Evolutionary conservation across 2,797 vertebrate genomes (phyloP).

Genomic region (Chelon auratus): DNA sequence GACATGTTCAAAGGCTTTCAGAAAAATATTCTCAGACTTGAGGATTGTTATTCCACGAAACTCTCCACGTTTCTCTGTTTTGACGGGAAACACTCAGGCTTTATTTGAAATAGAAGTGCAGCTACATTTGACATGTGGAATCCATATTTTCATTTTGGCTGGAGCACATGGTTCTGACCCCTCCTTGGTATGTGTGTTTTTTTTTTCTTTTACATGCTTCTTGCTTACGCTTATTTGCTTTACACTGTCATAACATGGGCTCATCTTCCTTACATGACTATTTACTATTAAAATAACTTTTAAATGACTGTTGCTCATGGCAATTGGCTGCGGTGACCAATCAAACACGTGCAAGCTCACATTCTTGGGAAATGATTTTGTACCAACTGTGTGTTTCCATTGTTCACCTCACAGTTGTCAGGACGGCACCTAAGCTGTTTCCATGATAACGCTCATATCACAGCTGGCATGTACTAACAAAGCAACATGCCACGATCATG

Average conservation of each 20-base stretch:
- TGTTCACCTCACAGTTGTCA: slow-evolving; percentile 12
- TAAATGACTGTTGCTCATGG: too few species aligned
- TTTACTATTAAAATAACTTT: too few species aligned
- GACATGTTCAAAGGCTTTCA: slow-evolving; percentile 36
- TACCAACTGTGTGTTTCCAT: neutral
- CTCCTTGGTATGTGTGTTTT: slow-evolving; percentile 2
- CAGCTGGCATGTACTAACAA: neutral
- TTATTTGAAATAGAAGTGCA: slow-evolving; percentile 24
- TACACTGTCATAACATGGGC: slow-evolving; percentile 17
- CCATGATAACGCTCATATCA: neutral
- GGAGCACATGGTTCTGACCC: neutral
- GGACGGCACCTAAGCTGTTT: neutral
- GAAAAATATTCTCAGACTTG: slow-evolving; percentile 42
- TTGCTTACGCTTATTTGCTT: slow-evolving; percentile 28
- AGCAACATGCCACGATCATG: neutral
- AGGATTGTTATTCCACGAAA: slow-evolving; percentile 23
- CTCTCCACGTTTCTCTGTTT: slow-evolving; percentile 25
- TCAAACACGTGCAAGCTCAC: neutral
- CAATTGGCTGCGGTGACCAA: neutral
- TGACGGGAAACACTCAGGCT: slow-evolving; percentile 45
- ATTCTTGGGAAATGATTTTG: neutral
- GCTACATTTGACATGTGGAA: slow-evolving; percentile 44
- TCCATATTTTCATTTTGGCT: slow-evolving; percentile 34
- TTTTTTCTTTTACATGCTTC: slow-evolving; percentile 15
- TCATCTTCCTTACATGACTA: slow-evolving; percentile 2